These are phyloP conservation scores for Tarsius wallacei DNA, from an alignment of 2,797 vertebrate genomes.

Conservation along the genomic window DNA sequence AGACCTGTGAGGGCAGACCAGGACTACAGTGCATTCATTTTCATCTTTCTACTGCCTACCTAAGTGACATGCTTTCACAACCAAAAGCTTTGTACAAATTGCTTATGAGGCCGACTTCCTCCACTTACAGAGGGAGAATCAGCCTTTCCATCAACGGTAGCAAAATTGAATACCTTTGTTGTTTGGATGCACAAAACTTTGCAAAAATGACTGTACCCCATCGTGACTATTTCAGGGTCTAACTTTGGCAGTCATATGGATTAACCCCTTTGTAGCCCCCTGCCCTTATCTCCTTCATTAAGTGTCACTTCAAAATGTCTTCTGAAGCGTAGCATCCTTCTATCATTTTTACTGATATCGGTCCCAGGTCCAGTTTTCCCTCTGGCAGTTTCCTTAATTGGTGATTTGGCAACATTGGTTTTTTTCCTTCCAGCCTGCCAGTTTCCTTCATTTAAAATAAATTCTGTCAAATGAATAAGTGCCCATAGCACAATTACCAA, in stretches of 20 bases:
- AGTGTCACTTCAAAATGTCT: constrained; percentile 63
- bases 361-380: constrained; percentile 67
- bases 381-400: constrained; percentile 82
- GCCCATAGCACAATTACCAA: constrained; percentile 81
- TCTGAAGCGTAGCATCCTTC: constrained; percentile 39
- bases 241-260: background rate
- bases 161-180: background rate
- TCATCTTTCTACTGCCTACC: background rate
- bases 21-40: background rate
- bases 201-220: background rate
- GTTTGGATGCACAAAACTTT: constrained; percentile 54
- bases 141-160: background rate
- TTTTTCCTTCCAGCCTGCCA: constrained; percentile 78
- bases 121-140: background rate
- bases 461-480: constrained; percentile 81
- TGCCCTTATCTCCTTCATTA: constrained; percentile 62
- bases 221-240: background rate
- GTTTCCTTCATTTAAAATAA: constrained; percentile 78
- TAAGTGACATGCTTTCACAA: background rate
- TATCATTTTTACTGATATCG: constrained; percentile 62
- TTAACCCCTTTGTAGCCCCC: constrained; percentile 20
- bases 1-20: background rate
- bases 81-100: background rate
- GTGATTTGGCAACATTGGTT: constrained; percentile 76
- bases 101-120: background rate